phyloP scores from a whole-genome alignment of 1,140 invertebrate genomes.

The Brachionus paranguensis region DNA sequence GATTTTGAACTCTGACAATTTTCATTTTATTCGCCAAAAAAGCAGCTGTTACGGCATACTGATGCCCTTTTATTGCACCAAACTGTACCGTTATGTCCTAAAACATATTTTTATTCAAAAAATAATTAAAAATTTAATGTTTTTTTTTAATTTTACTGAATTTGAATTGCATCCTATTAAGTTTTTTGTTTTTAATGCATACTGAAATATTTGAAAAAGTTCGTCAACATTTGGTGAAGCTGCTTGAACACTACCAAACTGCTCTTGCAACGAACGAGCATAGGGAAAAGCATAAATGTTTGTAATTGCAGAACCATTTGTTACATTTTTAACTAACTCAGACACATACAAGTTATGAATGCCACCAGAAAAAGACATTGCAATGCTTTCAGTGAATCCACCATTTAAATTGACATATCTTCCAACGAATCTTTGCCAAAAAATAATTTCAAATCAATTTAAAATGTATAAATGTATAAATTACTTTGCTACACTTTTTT shows the following conservation, averaged over 20 bases:
- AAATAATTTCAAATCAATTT: not conserved
- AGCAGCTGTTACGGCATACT: constrained; percentile 13
- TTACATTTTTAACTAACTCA: not conserved
- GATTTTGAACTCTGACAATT: constrained; percentile 29
- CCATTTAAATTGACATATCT: constrained; percentile 17
- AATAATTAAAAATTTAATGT: too few species aligned
- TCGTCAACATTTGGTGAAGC: not conserved
- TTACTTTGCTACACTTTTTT: constrained; percentile 36
- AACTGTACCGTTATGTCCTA: not conserved
- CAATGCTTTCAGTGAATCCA: not conserved
- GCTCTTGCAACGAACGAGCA: not conserved
- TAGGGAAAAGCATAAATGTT: not conserved
- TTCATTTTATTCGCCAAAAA: constrained; percentile 6
- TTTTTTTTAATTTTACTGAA: not conserved
- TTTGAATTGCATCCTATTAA: not conserved
- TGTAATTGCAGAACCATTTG: not conserved
- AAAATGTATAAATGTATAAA: too few species aligned
- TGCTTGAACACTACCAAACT: not conserved
- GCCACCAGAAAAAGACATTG: constrained; percentile 6
- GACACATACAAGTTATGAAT: not conserved
- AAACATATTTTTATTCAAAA: too few species aligned
- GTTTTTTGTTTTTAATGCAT: not conserved
- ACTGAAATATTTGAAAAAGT: not conserved
- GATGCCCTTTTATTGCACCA: not conserved
- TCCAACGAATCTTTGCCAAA: constrained; percentile 18